Conservation (phyloP, 2,797 vertebrate genomes). For the Labroides dimidiatus region DNA sequence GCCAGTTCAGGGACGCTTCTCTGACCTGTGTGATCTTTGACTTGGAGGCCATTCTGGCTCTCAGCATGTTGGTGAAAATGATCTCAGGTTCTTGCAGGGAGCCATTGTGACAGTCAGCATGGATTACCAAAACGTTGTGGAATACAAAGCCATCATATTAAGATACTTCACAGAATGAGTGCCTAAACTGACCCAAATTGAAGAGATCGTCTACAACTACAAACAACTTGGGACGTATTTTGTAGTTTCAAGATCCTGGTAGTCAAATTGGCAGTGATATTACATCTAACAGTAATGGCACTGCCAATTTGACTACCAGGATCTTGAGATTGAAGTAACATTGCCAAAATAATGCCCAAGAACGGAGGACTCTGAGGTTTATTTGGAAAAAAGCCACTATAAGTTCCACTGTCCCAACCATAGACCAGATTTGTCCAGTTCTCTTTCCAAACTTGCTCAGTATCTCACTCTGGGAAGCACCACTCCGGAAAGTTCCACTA, state of each 20-base stretch:
- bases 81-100: conserved; percentile 37
- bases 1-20: conserved; percentile 39
- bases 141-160: conserved; percentile 11
- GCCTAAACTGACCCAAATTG: not conserved
- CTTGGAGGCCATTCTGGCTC: conserved; percentile 55
- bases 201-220: not conserved
- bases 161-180: not conserved
- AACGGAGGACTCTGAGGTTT: too few species aligned
- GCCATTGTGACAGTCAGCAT: conserved; percentile 50
- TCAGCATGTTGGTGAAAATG: conserved; percentile 68
- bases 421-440: too few species aligned
- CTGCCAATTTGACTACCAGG: too few species aligned
- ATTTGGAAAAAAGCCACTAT: too few species aligned
- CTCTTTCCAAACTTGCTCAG: too few species aligned
- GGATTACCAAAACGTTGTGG: conserved; percentile 52
- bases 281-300: too few species aligned
- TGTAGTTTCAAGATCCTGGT: not conserved
- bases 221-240: not conserved
- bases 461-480: too few species aligned
- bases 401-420: too few species aligned
- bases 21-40: conserved; percentile 69
- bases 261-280: too few species aligned
- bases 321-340: too few species aligned
- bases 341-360: too few species aligned
- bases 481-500: too few species aligned